These are phyloP conservation scores for Melanerpes formicivorus DNA, from an alignment of 2,113 vertebrate genomes.

Conservation along the genomic window DNA sequence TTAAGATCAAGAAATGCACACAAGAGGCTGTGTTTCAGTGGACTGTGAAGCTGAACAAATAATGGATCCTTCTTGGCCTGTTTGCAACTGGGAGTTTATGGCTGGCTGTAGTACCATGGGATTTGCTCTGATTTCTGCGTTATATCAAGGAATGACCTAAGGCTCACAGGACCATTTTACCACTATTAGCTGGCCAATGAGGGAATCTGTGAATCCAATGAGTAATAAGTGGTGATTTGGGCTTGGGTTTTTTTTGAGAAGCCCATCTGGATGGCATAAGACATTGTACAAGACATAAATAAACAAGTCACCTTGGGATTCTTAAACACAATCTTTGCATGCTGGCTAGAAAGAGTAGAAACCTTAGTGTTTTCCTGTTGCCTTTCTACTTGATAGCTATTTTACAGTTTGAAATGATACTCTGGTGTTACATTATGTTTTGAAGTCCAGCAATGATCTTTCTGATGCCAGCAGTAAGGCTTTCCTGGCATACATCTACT, in stretches of 20 bases:
- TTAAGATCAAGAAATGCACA: slow-evolving; percentile 26
- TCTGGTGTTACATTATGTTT: not conserved
- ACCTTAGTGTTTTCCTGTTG: slow-evolving; percentile 2
- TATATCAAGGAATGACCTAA: slow-evolving; percentile 79
- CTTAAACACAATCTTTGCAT: slow-evolving; percentile 5
- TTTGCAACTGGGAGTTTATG: slow-evolving; percentile 68
- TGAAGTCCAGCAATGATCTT: slow-evolving; percentile 24
- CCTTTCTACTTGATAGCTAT: slow-evolving; percentile 12
- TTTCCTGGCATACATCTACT: slow-evolving; percentile 2
- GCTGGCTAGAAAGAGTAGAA: not conserved
- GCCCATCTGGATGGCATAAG: not conserved
- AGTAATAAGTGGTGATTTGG: not conserved
- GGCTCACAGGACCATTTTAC: not conserved
- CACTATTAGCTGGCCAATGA: not conserved
- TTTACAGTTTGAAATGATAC: slow-evolving; percentile 26
- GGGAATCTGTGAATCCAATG: not conserved
- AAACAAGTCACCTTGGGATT: slow-evolving; percentile 27
- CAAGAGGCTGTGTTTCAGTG: slow-evolving; percentile 39
- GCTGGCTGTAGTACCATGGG: slow-evolving; percentile 77
- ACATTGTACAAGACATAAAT: not conserved
- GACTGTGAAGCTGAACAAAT: slow-evolving; percentile 69
- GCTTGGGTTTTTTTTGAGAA: not conserved
- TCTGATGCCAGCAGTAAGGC: slow-evolving; percentile 21
- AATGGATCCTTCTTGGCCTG: slow-evolving; percentile 79
- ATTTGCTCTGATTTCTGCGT: slow-evolving; percentile 77